Percentiles rank a stretch among this genome's conserved stretches.
These are phyloP conservation scores for Mallotus villosus DNA, from an alignment of 2,797 vertebrate species.

Conservation along the genomic window DNA sequence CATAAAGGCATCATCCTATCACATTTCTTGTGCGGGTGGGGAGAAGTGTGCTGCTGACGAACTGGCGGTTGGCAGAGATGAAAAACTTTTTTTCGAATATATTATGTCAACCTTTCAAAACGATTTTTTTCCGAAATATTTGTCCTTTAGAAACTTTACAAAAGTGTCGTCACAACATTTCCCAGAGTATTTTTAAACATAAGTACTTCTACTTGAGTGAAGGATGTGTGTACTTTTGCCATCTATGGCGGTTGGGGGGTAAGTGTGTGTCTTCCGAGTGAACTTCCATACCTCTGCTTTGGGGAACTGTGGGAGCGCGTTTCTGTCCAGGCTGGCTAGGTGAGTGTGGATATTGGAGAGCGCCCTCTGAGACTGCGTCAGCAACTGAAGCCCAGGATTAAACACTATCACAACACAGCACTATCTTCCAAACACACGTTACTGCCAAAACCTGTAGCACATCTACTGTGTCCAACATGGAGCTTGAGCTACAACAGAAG, in stretches of 20 bases:
- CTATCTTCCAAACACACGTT: constrained; percentile 13
- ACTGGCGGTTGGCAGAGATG: neutral
- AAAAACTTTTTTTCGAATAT: too few relatives aligned
- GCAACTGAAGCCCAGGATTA: constrained; percentile 63
- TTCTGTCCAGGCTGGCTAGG: constrained; percentile 85
- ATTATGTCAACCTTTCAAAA: neutral
- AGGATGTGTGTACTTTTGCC: too few relatives aligned
- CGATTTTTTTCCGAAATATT: neutral
- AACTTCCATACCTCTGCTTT: constrained; percentile 79
- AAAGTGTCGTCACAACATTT: too few relatives aligned
- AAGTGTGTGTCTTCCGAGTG: neutral
- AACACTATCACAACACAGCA: neutral
- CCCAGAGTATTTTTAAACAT: too few relatives aligned
- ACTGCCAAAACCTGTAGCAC: constrained; percentile 19
- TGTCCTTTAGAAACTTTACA: too few relatives aligned
- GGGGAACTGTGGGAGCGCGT: constrained; percentile 84
- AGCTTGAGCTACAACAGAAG: neutral
- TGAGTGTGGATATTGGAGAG: constrained; percentile 89
- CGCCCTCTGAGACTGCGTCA: constrained; percentile 89
- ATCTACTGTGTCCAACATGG: neutral
- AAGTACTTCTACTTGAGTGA: too few relatives aligned
- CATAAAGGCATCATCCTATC: constrained; percentile 9
- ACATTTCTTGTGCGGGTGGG: neutral
- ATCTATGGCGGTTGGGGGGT: neutral
- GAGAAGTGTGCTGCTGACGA: neutral